Conservation (phyloP, 2,113 vertebrate species). For the Chaetura pelagica region DNA sequence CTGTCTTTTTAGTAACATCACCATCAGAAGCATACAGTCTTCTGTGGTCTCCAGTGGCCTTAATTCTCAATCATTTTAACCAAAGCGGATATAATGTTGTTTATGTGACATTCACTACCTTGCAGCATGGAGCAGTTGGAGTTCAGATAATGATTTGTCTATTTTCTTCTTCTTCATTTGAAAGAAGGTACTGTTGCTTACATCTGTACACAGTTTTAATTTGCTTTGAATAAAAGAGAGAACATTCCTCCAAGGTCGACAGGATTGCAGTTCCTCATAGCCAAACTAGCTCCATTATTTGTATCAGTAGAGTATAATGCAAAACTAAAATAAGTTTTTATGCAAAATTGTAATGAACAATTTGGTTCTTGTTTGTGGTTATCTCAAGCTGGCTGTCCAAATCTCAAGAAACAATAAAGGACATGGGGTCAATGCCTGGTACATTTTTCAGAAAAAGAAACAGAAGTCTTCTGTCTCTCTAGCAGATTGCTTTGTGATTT, state of each 20-base stretch:
- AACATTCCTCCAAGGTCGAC: slow-evolving; percentile 33
- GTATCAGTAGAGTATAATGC: slow-evolving; percentile 7
- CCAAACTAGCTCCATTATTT: slow-evolving; percentile 53
- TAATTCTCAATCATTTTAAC: neutral
- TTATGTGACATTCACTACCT: neutral
- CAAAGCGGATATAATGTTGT: neutral
- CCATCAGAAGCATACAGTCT: neutral
- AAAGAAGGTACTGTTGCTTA: slow-evolving; percentile 46
- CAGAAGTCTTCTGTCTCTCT: slow-evolving; percentile 62
- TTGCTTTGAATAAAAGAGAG: slow-evolving; percentile 13
- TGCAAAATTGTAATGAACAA: slow-evolving; percentile 52
- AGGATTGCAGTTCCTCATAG: neutral
- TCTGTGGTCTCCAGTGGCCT: neutral
- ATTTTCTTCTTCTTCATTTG: neutral
- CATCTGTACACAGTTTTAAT: neutral
- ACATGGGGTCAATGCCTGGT: slow-evolving; percentile 20
- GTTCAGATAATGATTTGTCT: slow-evolving; percentile 4
- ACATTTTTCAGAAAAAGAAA: slow-evolving; percentile 54
- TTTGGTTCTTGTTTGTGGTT: slow-evolving; percentile 63
- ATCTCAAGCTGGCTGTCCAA: slow-evolving; percentile 47
- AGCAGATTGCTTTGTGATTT: slow-evolving; percentile 47
- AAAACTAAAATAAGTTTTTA: slow-evolving; percentile 64
- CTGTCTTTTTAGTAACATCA: neutral
- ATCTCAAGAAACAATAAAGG: slow-evolving; percentile 46
- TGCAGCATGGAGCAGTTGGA: neutral